These are phyloP conservation scores for Procambarus virginalis DNA, from an alignment of 1,140 invertebrate genomes.

Conservation along the genomic window DNA sequence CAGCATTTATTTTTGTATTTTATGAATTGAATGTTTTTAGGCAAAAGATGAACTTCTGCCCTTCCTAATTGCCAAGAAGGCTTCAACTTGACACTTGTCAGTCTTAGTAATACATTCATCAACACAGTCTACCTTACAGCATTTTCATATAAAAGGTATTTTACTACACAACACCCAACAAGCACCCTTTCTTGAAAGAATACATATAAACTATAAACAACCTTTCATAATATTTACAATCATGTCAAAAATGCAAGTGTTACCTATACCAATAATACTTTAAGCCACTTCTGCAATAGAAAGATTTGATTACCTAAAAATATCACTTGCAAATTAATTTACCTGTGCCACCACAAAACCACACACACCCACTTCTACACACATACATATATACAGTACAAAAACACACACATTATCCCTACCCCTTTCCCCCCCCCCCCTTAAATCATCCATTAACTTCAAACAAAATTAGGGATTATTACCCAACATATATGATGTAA, in stretches of 20 bases:
- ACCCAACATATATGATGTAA: conserved; percentile 4
- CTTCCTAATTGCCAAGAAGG: neutral
- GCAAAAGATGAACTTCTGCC: neutral
- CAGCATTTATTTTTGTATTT: neutral
- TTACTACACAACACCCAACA: neutral
- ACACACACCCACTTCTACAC: neutral
- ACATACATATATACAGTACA: neutral
- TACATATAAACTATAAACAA: neutral
- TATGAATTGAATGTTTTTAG: neutral
- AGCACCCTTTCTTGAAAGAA: conserved; percentile 20
- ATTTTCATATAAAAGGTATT: neutral
- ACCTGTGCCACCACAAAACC: neutral
- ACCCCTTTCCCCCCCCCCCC: too few species aligned
- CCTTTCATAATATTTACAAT: conserved; percentile 27
- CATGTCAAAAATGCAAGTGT: neutral
- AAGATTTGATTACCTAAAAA: neutral
- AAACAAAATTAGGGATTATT: conserved; percentile 6
- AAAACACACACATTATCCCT: too few species aligned
- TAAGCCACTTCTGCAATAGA: neutral
- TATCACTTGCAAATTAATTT: neutral
- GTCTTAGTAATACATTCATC: neutral
- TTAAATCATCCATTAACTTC: neutral
- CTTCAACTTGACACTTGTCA: neutral
- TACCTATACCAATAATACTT: neutral
- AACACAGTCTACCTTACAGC: neutral